These are phyloP conservation scores for Barbus barbus DNA, from an alignment of 2,113 vertebrate species.

Conservation along the genomic window DNA sequence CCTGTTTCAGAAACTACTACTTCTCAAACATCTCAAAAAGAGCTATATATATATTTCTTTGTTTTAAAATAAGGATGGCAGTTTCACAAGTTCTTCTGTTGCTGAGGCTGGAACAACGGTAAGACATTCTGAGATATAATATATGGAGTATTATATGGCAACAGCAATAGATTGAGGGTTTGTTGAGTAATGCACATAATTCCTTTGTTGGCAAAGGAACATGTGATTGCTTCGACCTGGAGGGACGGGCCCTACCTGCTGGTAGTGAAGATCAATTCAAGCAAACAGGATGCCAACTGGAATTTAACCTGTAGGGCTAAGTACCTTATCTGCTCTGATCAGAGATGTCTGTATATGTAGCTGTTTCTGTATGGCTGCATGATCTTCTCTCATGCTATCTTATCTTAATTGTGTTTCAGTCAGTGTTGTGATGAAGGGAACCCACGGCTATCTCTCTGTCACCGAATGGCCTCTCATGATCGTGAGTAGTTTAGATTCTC, in stretches of 20 bases:
- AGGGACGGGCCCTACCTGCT: slow-evolving; percentile 85
- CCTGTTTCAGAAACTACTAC: background rate
- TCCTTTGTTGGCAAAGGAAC: slow-evolving; percentile 47
- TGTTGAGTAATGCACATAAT: background rate
- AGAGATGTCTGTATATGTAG: background rate
- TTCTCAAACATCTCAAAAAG: background rate
- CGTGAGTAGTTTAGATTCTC: slow-evolving; percentile 77
- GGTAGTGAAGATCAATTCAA: slow-evolving; percentile 74
- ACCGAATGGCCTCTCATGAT: slow-evolving; percentile 92
- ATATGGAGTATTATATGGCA: background rate
- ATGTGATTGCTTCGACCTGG: slow-evolving; percentile 81
- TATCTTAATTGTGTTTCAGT: slow-evolving; percentile 69
- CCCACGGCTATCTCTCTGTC: slow-evolving; percentile 84
- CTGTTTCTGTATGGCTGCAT: background rate
- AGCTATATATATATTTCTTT: background rate
- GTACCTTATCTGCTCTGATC: background rate
- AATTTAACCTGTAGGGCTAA: slow-evolving; percentile 78
- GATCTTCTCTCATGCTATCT: background rate
- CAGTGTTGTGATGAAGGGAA: slow-evolving; percentile 81
- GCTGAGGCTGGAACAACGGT: slow-evolving; percentile 10
- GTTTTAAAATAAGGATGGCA: background rate
- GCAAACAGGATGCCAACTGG: slow-evolving; percentile 73
- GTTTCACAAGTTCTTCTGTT: slow-evolving; percentile 11
- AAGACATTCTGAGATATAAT: background rate
- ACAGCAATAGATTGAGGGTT: background rate